Conservation (phyloP, 2,113 vertebrate species). For the Lepisosteus osseus region DNA sequence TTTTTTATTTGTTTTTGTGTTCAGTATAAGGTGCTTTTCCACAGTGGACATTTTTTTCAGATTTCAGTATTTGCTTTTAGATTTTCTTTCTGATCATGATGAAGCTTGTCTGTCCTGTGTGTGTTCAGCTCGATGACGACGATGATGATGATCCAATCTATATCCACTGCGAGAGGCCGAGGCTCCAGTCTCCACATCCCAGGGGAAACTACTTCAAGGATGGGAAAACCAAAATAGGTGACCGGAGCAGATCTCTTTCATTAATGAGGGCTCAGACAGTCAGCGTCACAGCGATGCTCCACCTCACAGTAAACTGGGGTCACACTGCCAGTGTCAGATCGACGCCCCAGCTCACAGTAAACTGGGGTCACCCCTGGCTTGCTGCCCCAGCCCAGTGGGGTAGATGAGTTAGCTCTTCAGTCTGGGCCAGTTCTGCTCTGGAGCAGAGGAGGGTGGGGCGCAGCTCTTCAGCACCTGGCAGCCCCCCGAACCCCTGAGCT, state of each 20-base stretch:
- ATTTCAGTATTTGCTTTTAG: constrained; percentile 16
- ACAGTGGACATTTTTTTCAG: background rate
- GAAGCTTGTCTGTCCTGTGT: background rate
- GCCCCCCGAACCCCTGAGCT: no score
- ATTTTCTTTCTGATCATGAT: background rate
- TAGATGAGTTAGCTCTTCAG: no score
- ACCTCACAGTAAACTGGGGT: no score
- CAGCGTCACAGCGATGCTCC: no score
- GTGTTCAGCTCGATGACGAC: constrained; percentile 44
- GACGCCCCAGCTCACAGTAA: no score
- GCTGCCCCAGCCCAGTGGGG: no score
- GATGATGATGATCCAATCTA: constrained; percentile 42
- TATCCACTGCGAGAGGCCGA: constrained; percentile 26
- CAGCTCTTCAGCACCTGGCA: no score
- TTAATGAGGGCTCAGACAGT: no score
- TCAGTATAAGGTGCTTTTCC: background rate
- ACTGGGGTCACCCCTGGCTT: no score
- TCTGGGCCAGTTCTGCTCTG: no score
- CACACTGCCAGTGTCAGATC: no score
- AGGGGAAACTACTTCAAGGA: constrained; percentile 66
- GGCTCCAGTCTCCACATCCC: constrained; percentile 24
- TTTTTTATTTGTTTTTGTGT: background rate
- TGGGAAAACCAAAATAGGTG: constrained; percentile 64
- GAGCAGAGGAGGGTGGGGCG: no score
- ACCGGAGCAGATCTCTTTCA: background rate